Evolutionary conservation across 1,140 invertebrate species (phyloP), one percentile per base, ranked within the genome.

Genomic region (Pseudobourletiella spinata): DNA sequence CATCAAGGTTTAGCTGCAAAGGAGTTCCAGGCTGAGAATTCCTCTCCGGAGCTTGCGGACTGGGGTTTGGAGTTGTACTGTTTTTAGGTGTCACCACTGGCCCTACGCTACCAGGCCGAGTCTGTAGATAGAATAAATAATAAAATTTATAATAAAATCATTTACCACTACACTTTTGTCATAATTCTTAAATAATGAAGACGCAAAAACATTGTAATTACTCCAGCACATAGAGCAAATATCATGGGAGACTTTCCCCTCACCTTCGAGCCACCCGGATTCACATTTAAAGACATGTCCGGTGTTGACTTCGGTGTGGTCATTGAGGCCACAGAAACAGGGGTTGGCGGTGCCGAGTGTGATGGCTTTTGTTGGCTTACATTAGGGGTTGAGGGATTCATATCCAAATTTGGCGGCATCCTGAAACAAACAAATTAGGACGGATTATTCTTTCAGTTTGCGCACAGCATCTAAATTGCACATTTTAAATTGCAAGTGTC

Each of bases 381-480:
- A 42, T 48, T 66, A 20, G 68, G 65, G 4, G 68, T 70, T 44
- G 64, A 67, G 25, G 66, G 64, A 59, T 68, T 70, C 61, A 70
- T 57, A 56, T 74, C 73, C 61, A 70, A 44, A 64, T 59, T 70
- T 15, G 71, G 65, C 30, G 72, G 71, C 50, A 73, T 35, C 16
- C 72, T 73, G 32, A 4, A n/a, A 6, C 4, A 30, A 25, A 44
- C 18, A 28, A 52, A 48, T 43, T 29, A 48, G 6, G 20, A 39
- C n/a, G 32, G n/a, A 39, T 39, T 39, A 11, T 39, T 39, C n/a
- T n/a, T n/a, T n/a, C n/a, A n/a, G n/a, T n/a, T n/a, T n/a, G n/a
- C n/a, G n/a, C n/a, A n/a, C n/a, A n/a, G n/a, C n/a, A n/a, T n/a
- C n/a, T n/a, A n/a, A n/a, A n/a, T n/a, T n/a, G n/a, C n/a, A n/a